phyloP scores from a whole-genome alignment of 2,888 invertebrate genomes.

The Pseudococcus longispinus region DNA sequence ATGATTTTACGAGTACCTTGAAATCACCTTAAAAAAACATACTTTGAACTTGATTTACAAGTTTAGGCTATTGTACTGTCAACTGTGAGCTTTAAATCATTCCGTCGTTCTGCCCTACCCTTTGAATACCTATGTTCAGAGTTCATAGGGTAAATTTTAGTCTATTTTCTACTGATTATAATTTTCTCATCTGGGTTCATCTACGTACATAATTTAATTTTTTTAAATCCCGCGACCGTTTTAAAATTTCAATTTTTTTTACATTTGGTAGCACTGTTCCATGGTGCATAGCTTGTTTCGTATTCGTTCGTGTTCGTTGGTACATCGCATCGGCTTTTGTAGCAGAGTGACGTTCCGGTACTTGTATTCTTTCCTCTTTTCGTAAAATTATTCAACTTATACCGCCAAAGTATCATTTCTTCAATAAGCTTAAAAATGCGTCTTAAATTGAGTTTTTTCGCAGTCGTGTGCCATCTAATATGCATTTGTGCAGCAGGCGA shows the following conservation, averaged over 20 bases:
- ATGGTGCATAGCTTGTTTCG: not conserved
- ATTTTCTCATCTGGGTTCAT: no score
- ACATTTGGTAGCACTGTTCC: not conserved
- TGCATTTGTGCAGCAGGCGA: not conserved
- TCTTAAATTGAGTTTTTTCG: constrained; percentile 9
- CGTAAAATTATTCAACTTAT: not conserved
- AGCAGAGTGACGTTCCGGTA: not conserved
- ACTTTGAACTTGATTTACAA: no score
- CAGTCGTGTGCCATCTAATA: not conserved
- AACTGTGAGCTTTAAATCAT: no score
- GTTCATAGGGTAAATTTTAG: no score
- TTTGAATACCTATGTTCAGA: no score
- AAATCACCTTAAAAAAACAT: no score
- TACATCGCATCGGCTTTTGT: not conserved
- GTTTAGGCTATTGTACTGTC: no score
- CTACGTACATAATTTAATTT: no score
- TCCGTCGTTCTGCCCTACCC: no score
- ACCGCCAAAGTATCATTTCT: not conserved
- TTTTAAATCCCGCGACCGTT: no score
- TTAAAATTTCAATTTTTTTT: not conserved
- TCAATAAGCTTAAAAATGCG: not conserved
- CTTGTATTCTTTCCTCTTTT: not conserved
- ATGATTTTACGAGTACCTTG: no score
- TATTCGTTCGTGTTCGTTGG: not conserved
- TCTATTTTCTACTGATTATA: no score